Evolutionary conservation across 2,113 vertebrate species (phyloP).

Genomic region (Sigmodon hispidus): DNA sequence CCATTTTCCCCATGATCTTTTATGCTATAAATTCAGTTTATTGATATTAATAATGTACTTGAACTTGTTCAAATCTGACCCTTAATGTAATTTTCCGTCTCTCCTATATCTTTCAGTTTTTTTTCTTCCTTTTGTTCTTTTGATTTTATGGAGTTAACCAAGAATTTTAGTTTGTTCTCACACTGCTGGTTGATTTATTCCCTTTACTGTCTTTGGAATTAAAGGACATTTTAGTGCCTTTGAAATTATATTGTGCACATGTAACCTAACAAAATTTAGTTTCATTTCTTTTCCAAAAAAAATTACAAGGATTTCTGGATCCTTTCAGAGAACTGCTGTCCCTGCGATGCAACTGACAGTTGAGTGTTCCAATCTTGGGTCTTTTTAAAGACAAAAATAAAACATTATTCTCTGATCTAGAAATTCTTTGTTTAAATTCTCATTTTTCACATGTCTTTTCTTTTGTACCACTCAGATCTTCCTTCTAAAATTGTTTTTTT

Average conservation of each 20-base stretch:
- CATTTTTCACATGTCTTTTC: background rate
- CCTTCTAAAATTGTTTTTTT: background rate
- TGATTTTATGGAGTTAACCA: background rate
- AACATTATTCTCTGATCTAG: background rate
- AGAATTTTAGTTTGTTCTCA: background rate
- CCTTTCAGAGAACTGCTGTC: background rate
- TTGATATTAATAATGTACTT: background rate
- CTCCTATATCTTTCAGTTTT: background rate
- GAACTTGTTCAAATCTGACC: background rate
- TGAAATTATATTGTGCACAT: background rate
- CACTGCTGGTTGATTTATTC: background rate
- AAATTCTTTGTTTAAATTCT: background rate
- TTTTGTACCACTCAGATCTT: background rate
- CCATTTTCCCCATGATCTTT: background rate
- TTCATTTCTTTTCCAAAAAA: constrained; percentile 34
- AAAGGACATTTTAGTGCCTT: constrained; percentile 28
- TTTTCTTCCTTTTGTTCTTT: background rate
- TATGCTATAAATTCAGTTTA: background rate
- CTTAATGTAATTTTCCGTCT: background rate
- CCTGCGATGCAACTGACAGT: background rate
- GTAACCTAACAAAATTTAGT: constrained; percentile 6
- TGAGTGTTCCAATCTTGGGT: background rate
- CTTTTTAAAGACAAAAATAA: constrained; percentile 18
- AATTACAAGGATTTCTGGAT: background rate
- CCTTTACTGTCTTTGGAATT: constrained; percentile 3